phyloP scores from a whole-genome alignment of 2,113 vertebrate species.

The Ceuthmochares aereus region DNA sequence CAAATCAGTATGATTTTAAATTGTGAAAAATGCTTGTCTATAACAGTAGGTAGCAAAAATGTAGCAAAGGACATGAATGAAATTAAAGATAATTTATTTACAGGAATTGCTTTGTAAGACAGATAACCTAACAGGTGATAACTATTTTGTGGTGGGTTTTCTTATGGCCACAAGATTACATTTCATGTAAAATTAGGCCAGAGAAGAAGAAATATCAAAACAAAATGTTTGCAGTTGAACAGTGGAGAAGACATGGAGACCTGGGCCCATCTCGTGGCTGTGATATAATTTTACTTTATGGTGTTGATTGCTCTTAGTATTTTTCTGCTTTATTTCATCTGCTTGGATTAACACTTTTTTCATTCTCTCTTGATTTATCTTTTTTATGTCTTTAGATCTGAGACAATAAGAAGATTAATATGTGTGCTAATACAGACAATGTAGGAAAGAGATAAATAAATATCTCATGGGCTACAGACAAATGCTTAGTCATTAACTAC shows the following conservation, averaged over 20 bases:
- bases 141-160: neutral
- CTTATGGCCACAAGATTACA: neutral
- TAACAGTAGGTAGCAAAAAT: neutral
- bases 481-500: neutral
- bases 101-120: neutral
- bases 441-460: neutral
- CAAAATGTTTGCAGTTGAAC: neutral
- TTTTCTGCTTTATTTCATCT: neutral
- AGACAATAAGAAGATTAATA: neutral
- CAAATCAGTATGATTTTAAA: neutral
- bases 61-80: neutral
- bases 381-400: neutral
- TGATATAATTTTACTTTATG: neutral
- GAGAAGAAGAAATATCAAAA: neutral
- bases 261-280: neutral
- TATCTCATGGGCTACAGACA: neutral
- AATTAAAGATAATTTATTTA: neutral
- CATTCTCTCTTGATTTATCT: neutral
- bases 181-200: neutral
- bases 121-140: neutral
- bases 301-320: neutral
- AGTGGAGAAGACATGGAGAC: neutral
- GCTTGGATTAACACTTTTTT: neutral
- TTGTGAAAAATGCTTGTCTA: neutral
- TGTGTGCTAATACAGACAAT: neutral